phyloP scores from a whole-genome alignment of 2,113 vertebrate genomes.

The Stigmatopora nigra region DNA sequence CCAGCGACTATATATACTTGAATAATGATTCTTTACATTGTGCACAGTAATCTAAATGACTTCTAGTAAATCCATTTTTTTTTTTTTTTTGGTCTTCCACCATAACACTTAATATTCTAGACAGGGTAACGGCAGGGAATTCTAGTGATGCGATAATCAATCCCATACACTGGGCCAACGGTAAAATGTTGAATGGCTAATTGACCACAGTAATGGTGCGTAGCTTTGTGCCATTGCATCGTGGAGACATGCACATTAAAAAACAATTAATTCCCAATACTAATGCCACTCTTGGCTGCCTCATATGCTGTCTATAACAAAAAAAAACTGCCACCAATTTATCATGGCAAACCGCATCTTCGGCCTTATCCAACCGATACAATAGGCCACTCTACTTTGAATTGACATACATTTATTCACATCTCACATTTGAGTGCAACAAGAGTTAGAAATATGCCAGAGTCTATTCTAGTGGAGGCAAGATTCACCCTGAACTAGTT shows the following conservation, averaged over 20 bases:
- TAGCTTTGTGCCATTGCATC: constrained; percentile 54
- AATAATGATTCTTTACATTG: not conserved
- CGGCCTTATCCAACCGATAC: constrained; percentile 35
- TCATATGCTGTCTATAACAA: constrained; percentile 58
- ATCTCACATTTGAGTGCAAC: not conserved
- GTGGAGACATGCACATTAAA: constrained; percentile 67
- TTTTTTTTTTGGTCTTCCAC: constrained; percentile 10
- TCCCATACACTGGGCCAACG: constrained; percentile 56
- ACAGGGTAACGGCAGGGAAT: constrained; percentile 44
- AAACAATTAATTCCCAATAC: constrained; percentile 73
- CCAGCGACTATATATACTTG: not conserved
- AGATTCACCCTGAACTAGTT: too few relatives aligned
- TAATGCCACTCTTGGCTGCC: constrained; percentile 62
- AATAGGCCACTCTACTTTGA: constrained; percentile 15
- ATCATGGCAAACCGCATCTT: constrained; percentile 62
- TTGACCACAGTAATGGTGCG: constrained; percentile 70
- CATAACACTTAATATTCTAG: constrained; percentile 55
- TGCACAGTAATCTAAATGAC: not conserved
- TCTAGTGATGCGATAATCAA: constrained; percentile 59
- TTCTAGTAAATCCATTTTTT: not conserved
- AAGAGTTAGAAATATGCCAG: not conserved
- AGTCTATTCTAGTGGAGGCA: too few relatives aligned
- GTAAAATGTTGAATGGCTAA: constrained; percentile 65
- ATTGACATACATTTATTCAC: not conserved
- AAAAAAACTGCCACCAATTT: constrained; percentile 65